Evolutionary conservation across 2,888 invertebrate species (phyloP), one percentile per base, ranked within the genome.

Genomic region (Oxytorus armatus): DNA sequence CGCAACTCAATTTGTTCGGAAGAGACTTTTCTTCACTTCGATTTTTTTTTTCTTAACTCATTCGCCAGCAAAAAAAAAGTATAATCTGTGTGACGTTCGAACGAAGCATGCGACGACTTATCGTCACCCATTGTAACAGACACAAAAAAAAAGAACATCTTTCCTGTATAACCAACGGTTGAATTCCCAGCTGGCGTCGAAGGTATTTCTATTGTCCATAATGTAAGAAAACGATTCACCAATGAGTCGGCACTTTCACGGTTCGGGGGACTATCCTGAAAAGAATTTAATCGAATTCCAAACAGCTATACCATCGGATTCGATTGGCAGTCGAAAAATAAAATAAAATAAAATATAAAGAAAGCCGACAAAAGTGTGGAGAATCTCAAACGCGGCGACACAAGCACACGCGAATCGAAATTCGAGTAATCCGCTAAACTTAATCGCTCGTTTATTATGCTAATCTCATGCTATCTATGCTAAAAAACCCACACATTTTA

Each of bases 371-470:
- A 42, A 7, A 14, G 8, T 53, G 23, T 21, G 25, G 42, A 39
- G 39, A 66, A n/a, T 10, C 65, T 72, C 61, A n/a, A n/a, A 18
- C 44, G 36, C 25, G 16, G 36, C n/a, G 51, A 36, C 10, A 63
- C 63, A 29, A 63, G 14, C 49, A 21, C 49, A 21, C 44, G 8
- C 1, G 29, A 44, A 61, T 61, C 76, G 69, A 42, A 76, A 76
- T 8, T 80, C 79, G 61, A 76, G 66, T 76, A 66, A 80, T 80
- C 77, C 59, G 65, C 57, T 53, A 23, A 25, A 80, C 75, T 70
- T 69, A 79, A 79, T 79, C 75, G 75, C 69, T 57, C 79, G 72
- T 72, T 72, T 72, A 21, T 80, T 79, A 76, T 79, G 70, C 79
- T 68, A 61, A 72, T 59, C 76, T 66, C 44, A 33, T 70, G 33